Percentiles rank a stretch among this genome's conserved stretches.
Conservation (phyloP, 2,113 vertebrate genomes). For the Garra rufa region DNA sequence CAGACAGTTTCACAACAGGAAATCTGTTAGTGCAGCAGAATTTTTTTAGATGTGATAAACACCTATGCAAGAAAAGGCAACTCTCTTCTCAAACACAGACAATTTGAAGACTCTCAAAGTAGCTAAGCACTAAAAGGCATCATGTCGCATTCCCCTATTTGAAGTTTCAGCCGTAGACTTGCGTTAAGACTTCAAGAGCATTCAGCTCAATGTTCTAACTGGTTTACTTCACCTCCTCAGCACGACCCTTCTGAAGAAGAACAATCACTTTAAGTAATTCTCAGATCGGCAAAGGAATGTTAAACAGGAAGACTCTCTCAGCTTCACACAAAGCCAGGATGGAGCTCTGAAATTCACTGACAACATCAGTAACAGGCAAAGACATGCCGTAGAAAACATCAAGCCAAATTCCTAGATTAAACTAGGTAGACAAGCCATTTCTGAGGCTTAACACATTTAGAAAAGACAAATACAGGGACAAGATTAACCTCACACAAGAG, state of each 20-base stretch:
- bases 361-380: conserved; percentile 58
- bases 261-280: not conserved
- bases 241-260: not conserved
- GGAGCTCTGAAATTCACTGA: conserved; percentile 67
- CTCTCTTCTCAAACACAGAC: not conserved
- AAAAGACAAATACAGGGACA: conserved; percentile 37
- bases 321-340: conserved; percentile 75
- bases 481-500: conserved; percentile 6
- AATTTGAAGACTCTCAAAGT: not conserved
- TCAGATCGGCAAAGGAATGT: conserved; percentile 7
- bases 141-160: not conserved
- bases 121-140: not conserved
- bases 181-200: not conserved
- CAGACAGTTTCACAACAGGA: conserved; percentile 70
- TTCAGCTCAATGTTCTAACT: not conserved
- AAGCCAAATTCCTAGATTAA: not conserved
- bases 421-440: not conserved
- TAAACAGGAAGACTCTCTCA: conserved; percentile 70
- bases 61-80: not conserved
- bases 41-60: not conserved
- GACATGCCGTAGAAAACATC: conserved; percentile 41
- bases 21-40: conserved; percentile 46
- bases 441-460: not conserved
- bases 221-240: conserved; percentile 17
- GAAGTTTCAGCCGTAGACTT: not conserved